Base-by-base conservation (phyloP, 2,888 invertebrate genomes). In the Hedychridium roseum region DNA sequence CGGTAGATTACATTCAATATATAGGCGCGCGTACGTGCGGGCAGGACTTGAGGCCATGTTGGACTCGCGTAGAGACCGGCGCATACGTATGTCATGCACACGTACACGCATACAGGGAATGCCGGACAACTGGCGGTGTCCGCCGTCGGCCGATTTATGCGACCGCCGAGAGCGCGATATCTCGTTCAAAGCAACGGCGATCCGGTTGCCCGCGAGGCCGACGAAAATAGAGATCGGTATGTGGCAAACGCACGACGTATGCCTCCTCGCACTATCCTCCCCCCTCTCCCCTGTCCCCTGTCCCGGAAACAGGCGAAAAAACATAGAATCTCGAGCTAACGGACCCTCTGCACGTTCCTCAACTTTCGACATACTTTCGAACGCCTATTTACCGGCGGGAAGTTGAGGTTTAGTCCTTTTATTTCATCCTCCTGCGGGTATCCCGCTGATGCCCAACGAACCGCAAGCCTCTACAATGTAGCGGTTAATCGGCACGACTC, bases 1-100 rank as follows among this genome's bases (percentile, higher is more conserved):
- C 59, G 54, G 66, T 66, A 64, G 66, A 71, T 71, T 71, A 66
- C 64, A 66, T 62, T 55, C 64, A 46, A 64, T 63, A 62, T 48
- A 56, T 37, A n/a, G n/a, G n/a, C n/a, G n/a, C n/a, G 37, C 49
- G 47, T 38, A 44, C 23, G 16, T 34, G 7, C 23, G 23, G 23
- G 23, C 23, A n/a, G n/a, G 23, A 5, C 23, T 23, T 23, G 9
- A 23, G 9, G 23, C 23, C 9, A 5, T 23, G 5, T 9, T 23
- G 23, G 9, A 9, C 5, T 5, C 5, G 23, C 23, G 9, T 23
- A 5, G 5, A 9, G 9, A 5, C 23, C 23, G 9, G 9, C 23
- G 23, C 23, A 9, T 23, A 23, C 23, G 34, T 40, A 32, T 37
- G 34, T n/a, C n/a, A n/a, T n/a, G n/a, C n/a, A n/a, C n/a, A n/a